Percentiles rank a stretch among this genome's conserved stretches.
These are phyloP conservation scores for Hylaea fasciaria DNA, from an alignment of 2,888 invertebrate species.

Conservation along the genomic window DNA sequence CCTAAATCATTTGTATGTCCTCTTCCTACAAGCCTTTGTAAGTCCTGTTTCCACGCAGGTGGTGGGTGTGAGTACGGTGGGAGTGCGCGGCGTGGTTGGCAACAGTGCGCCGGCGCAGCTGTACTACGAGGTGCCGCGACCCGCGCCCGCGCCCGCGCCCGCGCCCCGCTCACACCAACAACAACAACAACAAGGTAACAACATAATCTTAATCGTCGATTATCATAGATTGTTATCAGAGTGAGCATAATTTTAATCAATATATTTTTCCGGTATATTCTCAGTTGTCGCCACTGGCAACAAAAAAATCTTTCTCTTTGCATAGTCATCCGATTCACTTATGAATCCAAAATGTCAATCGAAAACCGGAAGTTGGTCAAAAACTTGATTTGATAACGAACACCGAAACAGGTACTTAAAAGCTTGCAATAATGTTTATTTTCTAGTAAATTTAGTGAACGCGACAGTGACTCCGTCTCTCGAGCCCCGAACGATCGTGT, in stretches of 20 bases:
- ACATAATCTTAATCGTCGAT: constrained; percentile 61
- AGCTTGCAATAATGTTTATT: background rate
- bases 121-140: constrained; percentile 78
- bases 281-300: no score
- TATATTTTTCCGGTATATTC: no score
- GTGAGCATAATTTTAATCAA: no score
- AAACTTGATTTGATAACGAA: background rate
- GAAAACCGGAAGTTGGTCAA: no score
- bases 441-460: constrained; percentile 65
- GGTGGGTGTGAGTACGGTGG: constrained; percentile 71
- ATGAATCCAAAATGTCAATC: no score
- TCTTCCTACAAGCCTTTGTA: no score
- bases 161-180: constrained; percentile 13
- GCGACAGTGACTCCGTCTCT: constrained; percentile 55
- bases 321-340: no score
- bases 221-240: no score
- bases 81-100: constrained; percentile 70
- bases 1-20: no score
- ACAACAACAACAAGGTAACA: constrained; percentile 26
- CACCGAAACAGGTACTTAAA: background rate
- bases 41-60: constrained; percentile 51
- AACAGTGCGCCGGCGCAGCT: constrained; percentile 78
- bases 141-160: constrained; percentile 28
- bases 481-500: constrained; percentile 54
- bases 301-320: no score